Conservation (phyloP, 2,888 invertebrate genomes). For the Eurytoma californica region DNA sequence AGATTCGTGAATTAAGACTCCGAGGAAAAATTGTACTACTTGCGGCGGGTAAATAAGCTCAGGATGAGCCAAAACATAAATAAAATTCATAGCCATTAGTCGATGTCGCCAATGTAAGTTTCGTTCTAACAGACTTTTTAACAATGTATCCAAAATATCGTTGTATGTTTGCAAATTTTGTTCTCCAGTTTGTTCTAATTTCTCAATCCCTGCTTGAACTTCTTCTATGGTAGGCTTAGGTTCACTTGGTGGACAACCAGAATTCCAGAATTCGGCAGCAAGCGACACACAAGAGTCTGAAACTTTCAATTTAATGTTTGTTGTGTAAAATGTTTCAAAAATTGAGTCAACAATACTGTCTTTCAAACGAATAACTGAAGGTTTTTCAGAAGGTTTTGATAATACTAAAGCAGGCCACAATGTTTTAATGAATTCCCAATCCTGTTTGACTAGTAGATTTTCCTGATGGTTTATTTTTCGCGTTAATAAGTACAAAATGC, state of each 20-base stretch:
- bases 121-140: slow-evolving; percentile 78
- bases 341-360: slow-evolving; percentile 78
- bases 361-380: slow-evolving; percentile 82
- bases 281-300: slow-evolving; percentile 76
- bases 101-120: slow-evolving; percentile 88
- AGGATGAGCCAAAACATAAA: slow-evolving; percentile 83
- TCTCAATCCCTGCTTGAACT: slow-evolving; percentile 71
- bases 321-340: slow-evolving; percentile 80
- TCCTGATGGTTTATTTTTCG: slow-evolving; percentile 78
- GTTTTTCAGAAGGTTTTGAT: slow-evolving; percentile 90
- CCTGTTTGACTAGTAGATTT: slow-evolving; percentile 82
- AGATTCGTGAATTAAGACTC: slow-evolving; percentile 85
- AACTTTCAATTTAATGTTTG: slow-evolving; percentile 79
- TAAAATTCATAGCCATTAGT: slow-evolving; percentile 84
- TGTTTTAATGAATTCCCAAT: slow-evolving; percentile 84
- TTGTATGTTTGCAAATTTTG: slow-evolving; percentile 77
- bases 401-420: slow-evolving; percentile 88
- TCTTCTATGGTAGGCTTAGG: slow-evolving; percentile 72
- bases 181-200: slow-evolving; percentile 73
- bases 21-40: slow-evolving; percentile 81
- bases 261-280: slow-evolving; percentile 76
- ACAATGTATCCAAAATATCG: slow-evolving; percentile 75
- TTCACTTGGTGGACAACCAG: slow-evolving; percentile 69
- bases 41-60: slow-evolving; percentile 81
- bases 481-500: slow-evolving; percentile 85